Percentiles rank a stretch among this genome's conserved stretches.
phyloP scores from a whole-genome alignment of 2,113 vertebrate genomes.

The Petromus typicus region DNA sequence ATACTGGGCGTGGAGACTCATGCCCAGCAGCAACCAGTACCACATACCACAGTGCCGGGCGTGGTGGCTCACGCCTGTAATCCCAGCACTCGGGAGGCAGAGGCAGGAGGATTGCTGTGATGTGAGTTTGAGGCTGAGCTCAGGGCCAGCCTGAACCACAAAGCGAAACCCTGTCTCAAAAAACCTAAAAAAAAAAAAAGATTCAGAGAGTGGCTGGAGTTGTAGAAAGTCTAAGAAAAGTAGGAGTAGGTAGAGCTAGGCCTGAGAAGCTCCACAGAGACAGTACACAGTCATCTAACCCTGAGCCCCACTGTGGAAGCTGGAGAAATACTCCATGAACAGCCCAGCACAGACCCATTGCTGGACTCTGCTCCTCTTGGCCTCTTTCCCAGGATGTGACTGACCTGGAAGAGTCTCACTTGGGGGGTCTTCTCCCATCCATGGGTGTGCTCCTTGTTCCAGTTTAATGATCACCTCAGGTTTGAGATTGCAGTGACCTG shows the following conservation, averaged over 20 bases:
- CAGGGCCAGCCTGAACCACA: too few relatives aligned
- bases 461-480: neutral
- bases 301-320: neutral
- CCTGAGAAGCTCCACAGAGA: neutral
- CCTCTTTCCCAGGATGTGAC: neutral
- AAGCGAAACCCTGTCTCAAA: too few relatives aligned
- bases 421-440: neutral
- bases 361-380: neutral
- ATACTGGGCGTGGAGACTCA: too few relatives aligned
- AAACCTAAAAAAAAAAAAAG: too few relatives aligned
- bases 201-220: neutral
- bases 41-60: too few relatives aligned
- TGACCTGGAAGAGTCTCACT: neutral
- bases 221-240: neutral
- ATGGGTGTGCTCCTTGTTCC: neutral
- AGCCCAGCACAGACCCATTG: neutral
- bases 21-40: too few relatives aligned
- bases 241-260: neutral
- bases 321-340: neutral
- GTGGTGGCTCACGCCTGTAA: too few relatives aligned
- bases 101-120: too few relatives aligned
- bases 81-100: too few relatives aligned
- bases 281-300: neutral
- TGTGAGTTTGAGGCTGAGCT: too few relatives aligned
- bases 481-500: conserved; percentile 12